Conservation (phyloP, 2,888 invertebrate genomes). For the Drosophila infuscata region DNA sequence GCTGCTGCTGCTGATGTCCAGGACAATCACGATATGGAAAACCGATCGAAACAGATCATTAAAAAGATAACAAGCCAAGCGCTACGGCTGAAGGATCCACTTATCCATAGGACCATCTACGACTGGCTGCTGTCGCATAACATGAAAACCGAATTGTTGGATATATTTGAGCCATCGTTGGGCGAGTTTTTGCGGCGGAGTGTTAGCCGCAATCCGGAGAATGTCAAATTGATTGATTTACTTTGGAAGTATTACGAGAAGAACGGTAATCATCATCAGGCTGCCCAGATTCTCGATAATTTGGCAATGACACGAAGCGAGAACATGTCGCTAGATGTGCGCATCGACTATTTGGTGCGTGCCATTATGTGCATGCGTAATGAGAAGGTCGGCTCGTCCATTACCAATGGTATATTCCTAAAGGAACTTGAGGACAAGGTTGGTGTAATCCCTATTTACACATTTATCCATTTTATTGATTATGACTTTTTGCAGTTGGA, state of each 20-base stretch:
- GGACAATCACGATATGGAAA: conserved; percentile 58
- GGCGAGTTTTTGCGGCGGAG: conserved; percentile 85
- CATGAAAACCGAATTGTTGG: conserved; percentile 89
- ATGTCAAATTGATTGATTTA: conserved; percentile 90
- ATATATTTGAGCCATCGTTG: conserved; percentile 86
- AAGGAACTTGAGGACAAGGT: conserved; percentile 96
- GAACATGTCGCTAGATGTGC: conserved; percentile 90
- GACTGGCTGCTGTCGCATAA: conserved; percentile 95
- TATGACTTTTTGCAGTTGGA: conserved; percentile 86
- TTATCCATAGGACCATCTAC: conserved; percentile 95
- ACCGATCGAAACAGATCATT: conserved; percentile 85
- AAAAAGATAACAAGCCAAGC: conserved; percentile 88
- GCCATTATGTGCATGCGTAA: conserved; percentile 98
- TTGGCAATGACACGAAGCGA: conserved; percentile 90
- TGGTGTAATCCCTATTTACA: not conserved
- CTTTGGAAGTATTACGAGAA: conserved; percentile 99
- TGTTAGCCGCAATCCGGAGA: conserved; percentile 86
- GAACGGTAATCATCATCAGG: conserved; percentile 95
- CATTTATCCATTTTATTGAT: not conserved
- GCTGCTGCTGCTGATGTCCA: not conserved
- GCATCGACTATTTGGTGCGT: conserved; percentile 95
- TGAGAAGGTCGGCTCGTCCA: conserved; percentile 90
- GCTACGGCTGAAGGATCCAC: conserved; percentile 91
- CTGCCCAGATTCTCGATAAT: conserved; percentile 95
- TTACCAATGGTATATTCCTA: conserved; percentile 91